Percentiles rank a stretch among this genome's conserved stretches.
phyloP scores from a whole-genome alignment of 2,797 vertebrate genomes.

The Heteromormyrus szaboi region DNA sequence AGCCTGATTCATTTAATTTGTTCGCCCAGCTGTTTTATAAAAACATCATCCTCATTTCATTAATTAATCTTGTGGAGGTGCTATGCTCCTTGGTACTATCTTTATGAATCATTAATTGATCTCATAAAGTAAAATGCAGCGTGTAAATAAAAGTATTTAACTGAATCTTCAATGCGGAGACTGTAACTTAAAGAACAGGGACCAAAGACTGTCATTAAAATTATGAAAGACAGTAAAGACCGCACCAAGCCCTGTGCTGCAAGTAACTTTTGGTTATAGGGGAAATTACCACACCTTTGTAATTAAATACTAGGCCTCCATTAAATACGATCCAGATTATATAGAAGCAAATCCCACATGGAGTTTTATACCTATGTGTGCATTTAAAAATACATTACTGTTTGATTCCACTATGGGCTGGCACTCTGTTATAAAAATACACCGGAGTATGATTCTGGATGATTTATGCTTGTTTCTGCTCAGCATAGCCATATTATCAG shows the following conservation, averaged over 20 bases:
- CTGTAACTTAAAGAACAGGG: background rate
- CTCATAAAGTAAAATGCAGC: background rate
- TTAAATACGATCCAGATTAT: background rate
- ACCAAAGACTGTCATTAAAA: background rate
- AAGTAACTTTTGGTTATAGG: background rate
- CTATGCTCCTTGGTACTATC: background rate
- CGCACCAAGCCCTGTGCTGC: background rate
- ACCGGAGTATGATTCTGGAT: background rate
- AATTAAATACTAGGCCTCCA: background rate
- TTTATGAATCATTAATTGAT: background rate
- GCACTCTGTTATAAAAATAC: background rate
- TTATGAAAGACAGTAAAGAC: background rate
- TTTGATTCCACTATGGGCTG: background rate
- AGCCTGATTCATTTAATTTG: background rate
- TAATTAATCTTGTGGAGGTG: background rate
- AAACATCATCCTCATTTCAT: background rate
- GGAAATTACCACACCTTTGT: background rate
- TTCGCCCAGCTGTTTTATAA: background rate
- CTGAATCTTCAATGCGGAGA: background rate
- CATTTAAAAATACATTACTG: background rate
- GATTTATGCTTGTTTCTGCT: constrained; percentile 5
- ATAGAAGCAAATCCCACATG: background rate
- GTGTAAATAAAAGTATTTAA: background rate
- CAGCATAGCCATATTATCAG: background rate
- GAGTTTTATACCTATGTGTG: background rate